Conservation (phyloP, 2,113 vertebrate genomes). For the Acrocephalus arundinaceus region DNA sequence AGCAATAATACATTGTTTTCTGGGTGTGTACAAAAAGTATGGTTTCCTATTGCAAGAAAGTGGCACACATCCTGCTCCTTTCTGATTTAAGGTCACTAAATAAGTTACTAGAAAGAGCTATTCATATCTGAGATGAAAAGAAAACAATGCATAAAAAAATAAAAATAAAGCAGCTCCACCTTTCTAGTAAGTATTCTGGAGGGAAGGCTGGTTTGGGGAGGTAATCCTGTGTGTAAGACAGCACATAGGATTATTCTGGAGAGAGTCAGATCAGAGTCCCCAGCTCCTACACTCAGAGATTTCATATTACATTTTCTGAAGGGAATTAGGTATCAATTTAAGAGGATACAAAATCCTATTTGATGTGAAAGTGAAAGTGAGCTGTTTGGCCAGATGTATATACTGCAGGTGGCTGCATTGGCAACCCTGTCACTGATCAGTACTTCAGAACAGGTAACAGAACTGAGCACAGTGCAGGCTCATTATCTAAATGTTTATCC, state of each 20-base stretch:
- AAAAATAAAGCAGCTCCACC: background rate
- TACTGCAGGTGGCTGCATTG: background rate
- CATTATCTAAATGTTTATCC: background rate
- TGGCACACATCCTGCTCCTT: background rate
- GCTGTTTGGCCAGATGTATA: background rate
- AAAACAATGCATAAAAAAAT: background rate
- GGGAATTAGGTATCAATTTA: background rate
- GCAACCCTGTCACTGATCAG: background rate
- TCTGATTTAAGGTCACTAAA: background rate
- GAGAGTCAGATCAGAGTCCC: background rate
- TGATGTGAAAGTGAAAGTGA: slow-evolving; percentile 43
- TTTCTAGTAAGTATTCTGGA: background rate
- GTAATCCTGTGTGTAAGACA: background rate
- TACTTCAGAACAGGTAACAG: background rate
- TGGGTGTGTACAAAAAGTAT: background rate
- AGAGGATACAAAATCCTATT: background rate
- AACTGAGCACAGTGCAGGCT: background rate
- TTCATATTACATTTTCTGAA: background rate
- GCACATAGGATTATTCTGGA: background rate
- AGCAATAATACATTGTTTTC: background rate
- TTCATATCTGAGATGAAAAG: background rate
- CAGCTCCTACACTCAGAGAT: background rate
- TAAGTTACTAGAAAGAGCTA: background rate
- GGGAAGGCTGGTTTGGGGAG: background rate
- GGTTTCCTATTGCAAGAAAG: background rate